Evolutionary conservation across 2,888 invertebrate species (phyloP).

Genomic region (Cataglyphis rosenhaueri): DNA sequence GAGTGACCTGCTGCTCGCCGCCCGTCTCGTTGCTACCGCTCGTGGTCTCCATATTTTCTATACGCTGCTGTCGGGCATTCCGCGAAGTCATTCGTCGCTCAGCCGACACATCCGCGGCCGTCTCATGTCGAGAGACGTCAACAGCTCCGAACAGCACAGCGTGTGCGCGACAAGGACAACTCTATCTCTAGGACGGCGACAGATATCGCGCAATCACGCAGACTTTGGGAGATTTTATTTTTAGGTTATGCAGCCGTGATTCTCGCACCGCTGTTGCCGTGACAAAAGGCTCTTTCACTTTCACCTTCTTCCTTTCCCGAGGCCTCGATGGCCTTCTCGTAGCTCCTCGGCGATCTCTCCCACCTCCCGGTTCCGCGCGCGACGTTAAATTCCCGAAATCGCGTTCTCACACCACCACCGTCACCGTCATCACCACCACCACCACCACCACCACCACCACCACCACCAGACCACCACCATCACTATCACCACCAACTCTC

Average conservation of each 20-base stretch:
- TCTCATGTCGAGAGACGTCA: conserved; percentile 59
- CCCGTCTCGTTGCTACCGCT: conserved; percentile 58
- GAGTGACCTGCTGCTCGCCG: conserved; percentile 60
- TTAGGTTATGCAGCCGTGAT: conserved; percentile 71
- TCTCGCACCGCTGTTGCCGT: conserved; percentile 4
- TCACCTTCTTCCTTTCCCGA: conserved; percentile 67
- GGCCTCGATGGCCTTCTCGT: background rate
- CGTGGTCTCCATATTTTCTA: conserved; percentile 74
- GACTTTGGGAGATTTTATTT: conserved; percentile 52
- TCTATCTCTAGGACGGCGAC: background rate
- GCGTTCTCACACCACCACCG: conserved; percentile 18
- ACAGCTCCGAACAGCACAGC: background rate
- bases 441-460: no score
- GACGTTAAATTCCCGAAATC: conserved; percentile 70
- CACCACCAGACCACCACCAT: no score
- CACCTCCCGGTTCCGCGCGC: conserved; percentile 57
- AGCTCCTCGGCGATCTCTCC: conserved; percentile 57
- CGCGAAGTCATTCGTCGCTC: conserved; percentile 60
- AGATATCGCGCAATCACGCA: conserved; percentile 1
- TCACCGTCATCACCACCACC: no score
- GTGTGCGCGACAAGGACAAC: background rate
- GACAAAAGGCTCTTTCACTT: conserved; percentile 65
- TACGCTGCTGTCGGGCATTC: conserved; percentile 27
- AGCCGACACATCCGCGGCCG: conserved; percentile 32
- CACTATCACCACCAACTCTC: background rate